Base-by-base conservation (phyloP, 1,140 invertebrate species). In the Polypedilum pembai region DNA sequence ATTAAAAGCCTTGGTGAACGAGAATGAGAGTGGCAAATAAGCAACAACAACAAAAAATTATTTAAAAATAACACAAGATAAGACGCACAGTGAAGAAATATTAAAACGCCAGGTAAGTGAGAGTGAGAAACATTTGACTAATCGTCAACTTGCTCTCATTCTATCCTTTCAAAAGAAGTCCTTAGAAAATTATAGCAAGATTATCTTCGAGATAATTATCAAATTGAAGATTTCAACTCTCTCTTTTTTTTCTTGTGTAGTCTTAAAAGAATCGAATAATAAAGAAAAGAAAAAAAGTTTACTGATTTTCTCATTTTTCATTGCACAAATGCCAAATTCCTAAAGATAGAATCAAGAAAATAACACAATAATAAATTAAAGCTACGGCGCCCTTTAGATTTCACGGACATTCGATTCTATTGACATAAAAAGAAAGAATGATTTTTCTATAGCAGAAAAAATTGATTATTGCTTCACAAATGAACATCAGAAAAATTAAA, bases 381-480 rank as follows among this genome's bases (percentile, higher is more conserved):
- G 45, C 15, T n/a, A 56, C 45, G 45, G 45, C 45, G 45, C 45
- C 45, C 45, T n/a, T 56, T 56, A 56, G n/a, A 56, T 56, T 56
- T 56, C 45, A 56, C n/a, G 45, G 45, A 56, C n/a, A n/a, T 56
- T 56, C 45, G n/a, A n/a, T 56, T 56, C 24, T 33, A 33, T 33
- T 33, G 24, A 5, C 24, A 33, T 33, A 33, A 3, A 33, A 33
- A 33, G 5, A 5, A n/a, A 56, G 45, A 56, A 56, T 56, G 12
- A 56, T 56, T n/a, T n/a, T 56, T 56, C 45, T 56, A n/a, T n/a
- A 56, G 45, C 45, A 56, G 45, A 56, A 56, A 56, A 56, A 56
- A 56, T 56, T 56, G 45, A 56, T 56, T 56, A n/a, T 56, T 56
- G 45, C 45, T n/a, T n/a, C 45, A 56, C 12, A 33, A 3, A 56